Evolutionary conservation across 2,888 invertebrate species (phyloP).

Genomic region (Ophion ellenae): DNA sequence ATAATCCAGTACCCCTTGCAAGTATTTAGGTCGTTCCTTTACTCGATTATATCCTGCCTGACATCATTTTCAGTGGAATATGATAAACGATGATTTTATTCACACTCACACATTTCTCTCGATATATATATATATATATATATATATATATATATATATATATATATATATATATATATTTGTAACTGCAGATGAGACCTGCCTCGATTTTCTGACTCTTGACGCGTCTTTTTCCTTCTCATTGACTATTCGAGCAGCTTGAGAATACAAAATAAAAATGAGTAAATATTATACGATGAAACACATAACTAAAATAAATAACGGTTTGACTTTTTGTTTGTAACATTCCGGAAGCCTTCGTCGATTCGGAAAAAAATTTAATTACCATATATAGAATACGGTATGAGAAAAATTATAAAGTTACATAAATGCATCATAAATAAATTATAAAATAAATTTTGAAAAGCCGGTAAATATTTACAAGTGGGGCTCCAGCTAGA

Average conservation of each 20-base stretch:
- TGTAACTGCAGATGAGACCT: background rate
- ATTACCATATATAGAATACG: background rate
- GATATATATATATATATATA: background rate
- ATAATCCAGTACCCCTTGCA: background rate
- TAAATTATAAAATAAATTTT: background rate
- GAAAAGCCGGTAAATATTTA: too few species aligned
- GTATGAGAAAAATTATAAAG: background rate
- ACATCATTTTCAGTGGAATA: slow-evolving; percentile 19
- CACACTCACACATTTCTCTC: background rate
- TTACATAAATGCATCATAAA: background rate
- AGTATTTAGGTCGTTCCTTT: background rate
- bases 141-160: too few species aligned
- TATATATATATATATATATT: background rate
- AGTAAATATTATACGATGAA: background rate
- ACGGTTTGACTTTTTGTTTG: background rate
- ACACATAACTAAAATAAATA: background rate
- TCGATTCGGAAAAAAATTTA: background rate
- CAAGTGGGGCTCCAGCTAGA: background rate
- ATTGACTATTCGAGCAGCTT: background rate
- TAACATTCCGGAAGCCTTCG: background rate
- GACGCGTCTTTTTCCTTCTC: background rate
- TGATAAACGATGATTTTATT: slow-evolving; percentile 11
- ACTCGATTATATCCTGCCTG: background rate
- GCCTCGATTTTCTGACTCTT: background rate
- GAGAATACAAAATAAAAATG: background rate